Percentiles rank a stretch among this genome's conserved stretches.
Conservation (phyloP, 2,113 vertebrate species). For the Protobothrops flavoviridis region DNA sequence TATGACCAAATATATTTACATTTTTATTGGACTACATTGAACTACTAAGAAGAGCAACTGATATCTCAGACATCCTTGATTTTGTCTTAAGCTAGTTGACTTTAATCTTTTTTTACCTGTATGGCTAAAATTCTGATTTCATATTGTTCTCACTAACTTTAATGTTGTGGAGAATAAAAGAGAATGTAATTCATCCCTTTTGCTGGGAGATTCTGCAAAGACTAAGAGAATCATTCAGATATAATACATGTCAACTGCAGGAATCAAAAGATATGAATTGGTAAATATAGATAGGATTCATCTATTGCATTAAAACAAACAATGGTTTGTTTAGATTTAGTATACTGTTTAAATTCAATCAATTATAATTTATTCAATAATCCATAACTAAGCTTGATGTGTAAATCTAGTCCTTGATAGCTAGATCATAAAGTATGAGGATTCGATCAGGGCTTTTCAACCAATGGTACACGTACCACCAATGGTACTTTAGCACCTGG, state of each 20-base stretch:
- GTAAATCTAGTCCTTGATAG: neutral
- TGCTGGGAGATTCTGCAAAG: neutral
- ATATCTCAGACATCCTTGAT: neutral
- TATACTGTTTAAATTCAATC: neutral
- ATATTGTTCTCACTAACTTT: neutral
- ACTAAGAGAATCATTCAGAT: neutral
- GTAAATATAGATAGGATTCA: neutral
- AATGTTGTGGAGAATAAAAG: neutral
- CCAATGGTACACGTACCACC: too few species aligned
- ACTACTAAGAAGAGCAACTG: neutral
- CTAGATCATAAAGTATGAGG: neutral
- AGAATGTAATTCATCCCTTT: neutral
- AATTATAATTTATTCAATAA: neutral
- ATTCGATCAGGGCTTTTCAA: too few species aligned
- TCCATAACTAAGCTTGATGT: neutral
- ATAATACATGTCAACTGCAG: neutral
- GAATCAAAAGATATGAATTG: neutral
- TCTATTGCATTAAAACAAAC: neutral
- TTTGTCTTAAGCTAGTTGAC: neutral
- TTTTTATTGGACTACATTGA: neutral
- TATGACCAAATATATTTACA: neutral
- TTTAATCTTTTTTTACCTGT: neutral
- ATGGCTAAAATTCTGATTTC: neutral
- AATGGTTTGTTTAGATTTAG: neutral
- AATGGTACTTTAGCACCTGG: too few species aligned